A percentile compares a stretch with the other conserved stretches of the same genome.
phyloP scores from a whole-genome alignment of 1,140 invertebrate genomes.

The Eupristina koningsbergeri region DNA sequence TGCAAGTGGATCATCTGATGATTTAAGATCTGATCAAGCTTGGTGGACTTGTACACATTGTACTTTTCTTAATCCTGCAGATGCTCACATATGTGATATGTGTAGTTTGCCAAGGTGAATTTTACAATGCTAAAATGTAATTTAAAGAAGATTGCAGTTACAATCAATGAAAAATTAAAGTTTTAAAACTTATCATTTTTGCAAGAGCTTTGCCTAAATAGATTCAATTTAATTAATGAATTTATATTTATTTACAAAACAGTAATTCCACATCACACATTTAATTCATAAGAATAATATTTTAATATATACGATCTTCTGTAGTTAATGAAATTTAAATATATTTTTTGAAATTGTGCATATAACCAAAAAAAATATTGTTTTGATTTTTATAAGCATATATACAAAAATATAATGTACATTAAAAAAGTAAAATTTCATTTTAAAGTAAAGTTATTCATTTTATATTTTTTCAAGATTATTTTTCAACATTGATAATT shows the following conservation, averaged over 20 bases:
- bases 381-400: not conserved
- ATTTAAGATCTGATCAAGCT: conserved; percentile 63
- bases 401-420: not conserved
- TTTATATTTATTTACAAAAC: not conserved
- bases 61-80: conserved; percentile 90
- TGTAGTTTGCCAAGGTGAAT: conserved; percentile 87
- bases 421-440: not conserved
- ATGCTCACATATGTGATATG: conserved; percentile 88
- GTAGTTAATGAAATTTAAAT: not conserved
- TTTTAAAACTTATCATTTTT: conserved; percentile 3
- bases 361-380: not conserved
- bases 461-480: not conserved
- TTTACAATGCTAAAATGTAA: not conserved
- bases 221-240: not conserved
- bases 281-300: not conserved
- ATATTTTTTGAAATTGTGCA: not conserved
- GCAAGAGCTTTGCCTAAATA: not conserved
- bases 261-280: not conserved
- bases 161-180: not conserved
- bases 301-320: no score
- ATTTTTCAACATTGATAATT: not conserved
- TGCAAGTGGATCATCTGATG: conserved; percentile 59
- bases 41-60: conserved; percentile 94
- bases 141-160: conserved; percentile 2
- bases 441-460: not conserved